phyloP scores from a whole-genome alignment of 1,140 invertebrate species.

The Bombus balteatus region DNA sequence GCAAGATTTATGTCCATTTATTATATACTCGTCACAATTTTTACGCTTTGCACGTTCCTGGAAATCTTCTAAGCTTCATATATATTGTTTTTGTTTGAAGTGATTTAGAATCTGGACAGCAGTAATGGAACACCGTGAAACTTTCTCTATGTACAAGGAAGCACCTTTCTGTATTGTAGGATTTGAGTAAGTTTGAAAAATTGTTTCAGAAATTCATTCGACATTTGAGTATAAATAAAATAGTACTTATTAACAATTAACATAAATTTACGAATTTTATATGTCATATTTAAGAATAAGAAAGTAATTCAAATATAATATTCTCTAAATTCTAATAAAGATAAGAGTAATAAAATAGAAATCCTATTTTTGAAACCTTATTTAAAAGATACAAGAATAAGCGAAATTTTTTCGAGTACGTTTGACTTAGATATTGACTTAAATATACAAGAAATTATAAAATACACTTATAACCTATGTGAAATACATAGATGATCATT shows the following conservation, averaged over 20 bases:
- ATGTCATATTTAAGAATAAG: too few relatives aligned
- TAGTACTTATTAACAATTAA: background rate
- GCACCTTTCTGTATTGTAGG: background rate
- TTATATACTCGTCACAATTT: slow-evolving; percentile 33
- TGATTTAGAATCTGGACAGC: slow-evolving; percentile 43
- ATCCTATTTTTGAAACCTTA: too few relatives aligned
- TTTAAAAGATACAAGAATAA: too few relatives aligned
- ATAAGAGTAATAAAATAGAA: background rate
- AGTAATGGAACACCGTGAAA: slow-evolving; percentile 36
- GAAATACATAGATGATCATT: too few relatives aligned
- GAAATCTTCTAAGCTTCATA: slow-evolving; percentile 16
- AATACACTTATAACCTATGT: too few relatives aligned
- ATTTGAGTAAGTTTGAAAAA: background rate
- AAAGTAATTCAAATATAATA: too few relatives aligned
- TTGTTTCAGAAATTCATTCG: background rate
- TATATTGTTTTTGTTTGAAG: slow-evolving; percentile 38
- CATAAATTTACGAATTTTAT: background rate
- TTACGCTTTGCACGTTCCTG: slow-evolving; percentile 39
- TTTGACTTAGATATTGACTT: too few relatives aligned
- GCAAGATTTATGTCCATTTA: slow-evolving; percentile 19
- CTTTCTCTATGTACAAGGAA: background rate
- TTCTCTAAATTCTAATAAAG: too few relatives aligned
- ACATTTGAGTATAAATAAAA: background rate
- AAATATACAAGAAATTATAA: too few relatives aligned
- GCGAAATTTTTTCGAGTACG: too few relatives aligned